These are phyloP conservation scores for Drosophila cognata DNA, from an alignment of 2,888 invertebrate species.

Conservation along the genomic window DNA sequence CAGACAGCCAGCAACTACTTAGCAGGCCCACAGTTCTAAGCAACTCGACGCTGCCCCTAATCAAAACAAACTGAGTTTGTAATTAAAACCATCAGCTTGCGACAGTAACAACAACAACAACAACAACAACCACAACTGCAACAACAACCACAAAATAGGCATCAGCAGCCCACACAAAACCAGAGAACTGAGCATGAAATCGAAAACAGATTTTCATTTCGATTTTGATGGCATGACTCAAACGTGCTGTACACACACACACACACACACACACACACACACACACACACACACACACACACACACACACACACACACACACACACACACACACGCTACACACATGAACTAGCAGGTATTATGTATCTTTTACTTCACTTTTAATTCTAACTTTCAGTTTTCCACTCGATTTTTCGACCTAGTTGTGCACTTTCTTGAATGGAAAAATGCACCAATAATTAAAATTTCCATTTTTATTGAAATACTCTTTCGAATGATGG, in stretches of 20 bases:
- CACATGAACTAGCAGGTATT: background rate
- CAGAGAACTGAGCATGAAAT: slow-evolving; percentile 40
- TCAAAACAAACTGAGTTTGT: slow-evolving; percentile 69
- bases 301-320: no score
- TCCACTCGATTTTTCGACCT: background rate
- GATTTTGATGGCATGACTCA: slow-evolving; percentile 49
- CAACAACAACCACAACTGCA: slow-evolving; percentile 10
- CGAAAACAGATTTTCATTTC: slow-evolving; percentile 61
- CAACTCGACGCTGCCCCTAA: slow-evolving; percentile 52
- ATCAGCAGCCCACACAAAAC: slow-evolving; percentile 41
- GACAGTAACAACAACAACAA: slow-evolving; percentile 9
- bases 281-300: background rate
- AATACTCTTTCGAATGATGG: background rate
- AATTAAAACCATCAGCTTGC: slow-evolving; percentile 62
- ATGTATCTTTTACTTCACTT: background rate
- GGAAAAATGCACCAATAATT: background rate
- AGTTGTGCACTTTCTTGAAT: background rate
- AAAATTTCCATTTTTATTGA: background rate
- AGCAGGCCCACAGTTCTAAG: slow-evolving; percentile 42
- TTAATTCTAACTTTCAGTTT: background rate
- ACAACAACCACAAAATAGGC: slow-evolving; percentile 16
- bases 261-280: background rate
- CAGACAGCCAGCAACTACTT: slow-evolving; percentile 12
- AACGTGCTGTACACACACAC: slow-evolving; percentile 9
- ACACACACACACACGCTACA: background rate